phyloP scores from a whole-genome alignment of 2,113 vertebrate genomes.

The Suncus etruscus region DNA sequence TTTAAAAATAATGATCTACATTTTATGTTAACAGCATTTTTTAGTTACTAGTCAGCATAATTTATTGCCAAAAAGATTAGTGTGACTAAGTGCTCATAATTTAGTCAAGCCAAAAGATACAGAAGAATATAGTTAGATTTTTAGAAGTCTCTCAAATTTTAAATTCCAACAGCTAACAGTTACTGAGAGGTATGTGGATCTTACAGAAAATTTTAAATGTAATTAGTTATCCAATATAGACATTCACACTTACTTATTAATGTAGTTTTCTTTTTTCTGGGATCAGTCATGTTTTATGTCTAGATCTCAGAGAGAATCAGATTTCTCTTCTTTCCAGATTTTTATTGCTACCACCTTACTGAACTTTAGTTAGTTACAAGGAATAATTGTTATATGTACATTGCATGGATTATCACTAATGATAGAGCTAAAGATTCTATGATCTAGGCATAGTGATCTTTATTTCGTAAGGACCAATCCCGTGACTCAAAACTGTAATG shows the following conservation, averaged over 20 bases:
- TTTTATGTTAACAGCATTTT: not conserved
- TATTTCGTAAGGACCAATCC: not conserved
- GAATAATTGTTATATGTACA: not conserved
- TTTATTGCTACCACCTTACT: not conserved
- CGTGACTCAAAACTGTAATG: not conserved
- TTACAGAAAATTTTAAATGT: not conserved
- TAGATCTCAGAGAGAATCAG: not conserved
- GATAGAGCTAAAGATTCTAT: not conserved
- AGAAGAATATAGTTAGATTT: not conserved
- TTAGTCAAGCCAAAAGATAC: not conserved
- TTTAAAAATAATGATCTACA: not conserved
- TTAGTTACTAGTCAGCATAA: not conserved
- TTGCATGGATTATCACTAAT: not conserved
- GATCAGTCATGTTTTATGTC: not conserved
- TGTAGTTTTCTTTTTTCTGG: not conserved
- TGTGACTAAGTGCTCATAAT: not conserved
- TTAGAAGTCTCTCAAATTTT: slow-evolving; percentile 47
- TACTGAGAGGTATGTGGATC: not conserved
- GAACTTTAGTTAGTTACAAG: not conserved
- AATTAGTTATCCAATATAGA: not conserved
- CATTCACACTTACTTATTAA: slow-evolving; percentile 18
- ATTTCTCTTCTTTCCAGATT: not conserved
- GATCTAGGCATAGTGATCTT: not conserved
- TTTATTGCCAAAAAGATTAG: not conserved
- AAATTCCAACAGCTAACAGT: not conserved